Base-by-base conservation (phyloP, 2,113 vertebrate genomes). In the Heliornis fulica region DNA sequence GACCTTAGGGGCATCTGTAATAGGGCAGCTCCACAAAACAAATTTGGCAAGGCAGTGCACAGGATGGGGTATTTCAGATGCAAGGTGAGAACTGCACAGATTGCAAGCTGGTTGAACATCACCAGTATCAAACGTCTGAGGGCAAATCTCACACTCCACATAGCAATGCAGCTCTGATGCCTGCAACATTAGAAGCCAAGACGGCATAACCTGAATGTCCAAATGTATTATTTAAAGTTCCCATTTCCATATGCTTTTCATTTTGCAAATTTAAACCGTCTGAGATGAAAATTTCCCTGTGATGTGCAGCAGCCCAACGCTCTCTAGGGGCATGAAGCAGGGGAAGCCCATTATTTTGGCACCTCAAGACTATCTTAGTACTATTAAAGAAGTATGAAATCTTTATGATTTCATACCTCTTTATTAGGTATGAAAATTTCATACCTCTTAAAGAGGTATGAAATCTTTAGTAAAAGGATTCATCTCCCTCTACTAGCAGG, bases 241-340 rank as follows among this genome's bases (percentile, higher is more conserved):
- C 34, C 10, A 92, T 92, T 95, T 96, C 90, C 92, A 83, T 87
- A 82, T 15, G 25, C 50, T 86, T 95, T 77, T 72, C n/a, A 93
- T 86, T 92, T 87, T 74, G 75, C 54, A 93, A 70, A 83, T 70
- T 5, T 57, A 20, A 88, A 69, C 31, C 54, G 54, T 83, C 87
- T 87, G 65, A 91, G 78, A 60, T 11, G 10, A 2, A 71, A 71
- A 88, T 92, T 80, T 45, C 57, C 63, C 48, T 65, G 32, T 48
- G 45, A 88, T 57, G 38, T 68, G 43, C 53, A 65, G 64, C 74
- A 85, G 61, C 40, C 61, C 53, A 87, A 26, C 0, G 1, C 32
- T 83, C 41, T 83, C 43, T 36, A 18, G 20, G 26, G 34, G 6
- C 8, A 31, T 22, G 6, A 6, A 25, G 48, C 23, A 11, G 5